Evolutionary conservation across 2,888 invertebrate genomes (phyloP).

Genomic region (Polia nebulosa): DNA sequence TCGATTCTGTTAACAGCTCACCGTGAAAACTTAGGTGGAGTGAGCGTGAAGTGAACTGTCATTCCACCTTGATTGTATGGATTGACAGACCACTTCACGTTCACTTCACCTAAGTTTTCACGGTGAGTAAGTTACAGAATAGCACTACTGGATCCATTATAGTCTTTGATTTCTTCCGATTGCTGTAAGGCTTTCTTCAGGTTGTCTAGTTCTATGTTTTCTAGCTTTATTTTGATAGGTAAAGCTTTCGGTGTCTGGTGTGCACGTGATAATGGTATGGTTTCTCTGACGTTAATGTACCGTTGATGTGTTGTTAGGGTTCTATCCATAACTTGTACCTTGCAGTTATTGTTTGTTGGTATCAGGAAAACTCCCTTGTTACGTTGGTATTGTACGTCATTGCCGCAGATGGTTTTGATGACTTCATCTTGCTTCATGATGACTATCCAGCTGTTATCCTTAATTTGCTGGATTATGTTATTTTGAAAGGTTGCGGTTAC

Average conservation of each 20-base stretch:
- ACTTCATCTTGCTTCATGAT: conserved; percentile 63
- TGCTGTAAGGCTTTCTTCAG: background rate
- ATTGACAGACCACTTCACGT: too few relatives aligned
- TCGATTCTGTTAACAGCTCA: too few relatives aligned
- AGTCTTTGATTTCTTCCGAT: background rate
- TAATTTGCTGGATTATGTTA: conserved; percentile 61
- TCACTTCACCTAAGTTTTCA: too few relatives aligned
- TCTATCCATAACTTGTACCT: conserved; percentile 48
- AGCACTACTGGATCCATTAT: background rate
- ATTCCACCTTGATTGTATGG: too few relatives aligned
- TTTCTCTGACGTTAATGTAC: conserved; percentile 53
- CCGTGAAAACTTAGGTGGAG: too few relatives aligned
- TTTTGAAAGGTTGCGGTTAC: conserved; percentile 46
- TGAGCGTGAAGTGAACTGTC: too few relatives aligned
- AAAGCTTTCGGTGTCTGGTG: background rate
- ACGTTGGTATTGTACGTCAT: conserved; percentile 60
- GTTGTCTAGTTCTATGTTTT: background rate
- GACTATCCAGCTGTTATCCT: conserved; percentile 64
- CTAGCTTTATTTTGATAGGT: background rate
- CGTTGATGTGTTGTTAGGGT: conserved; percentile 46
- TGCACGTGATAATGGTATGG: background rate
- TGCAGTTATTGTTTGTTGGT: conserved; percentile 53
- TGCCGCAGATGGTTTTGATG: conserved; percentile 57
- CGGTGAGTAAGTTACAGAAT: too few relatives aligned
- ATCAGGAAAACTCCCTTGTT: conserved; percentile 56